A percentile compares a stretch with the other conserved stretches of the same genome.
Conservation (phyloP, 2,888 invertebrate genomes). For the Sylvicola fuscatus region DNA sequence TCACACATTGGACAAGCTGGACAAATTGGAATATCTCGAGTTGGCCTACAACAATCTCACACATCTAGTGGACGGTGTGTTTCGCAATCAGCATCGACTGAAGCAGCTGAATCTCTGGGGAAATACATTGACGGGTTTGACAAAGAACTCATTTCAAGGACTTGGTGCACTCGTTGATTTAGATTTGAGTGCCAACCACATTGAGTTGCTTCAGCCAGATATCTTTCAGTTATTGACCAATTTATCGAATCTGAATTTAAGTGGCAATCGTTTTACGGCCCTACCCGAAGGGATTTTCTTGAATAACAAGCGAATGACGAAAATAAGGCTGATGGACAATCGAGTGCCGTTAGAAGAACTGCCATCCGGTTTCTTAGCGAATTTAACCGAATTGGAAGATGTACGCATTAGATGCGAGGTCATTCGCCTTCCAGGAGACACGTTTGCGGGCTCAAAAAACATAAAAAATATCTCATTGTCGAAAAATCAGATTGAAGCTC, state of each 20-base stretch:
- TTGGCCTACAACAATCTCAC: constrained; percentile 44
- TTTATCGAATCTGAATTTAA: constrained; percentile 40
- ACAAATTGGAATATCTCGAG: constrained; percentile 37
- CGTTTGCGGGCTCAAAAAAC: constrained; percentile 36
- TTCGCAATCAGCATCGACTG: constrained; percentile 37
- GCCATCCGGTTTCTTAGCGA: constrained; percentile 36
- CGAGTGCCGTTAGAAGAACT: constrained; percentile 33
- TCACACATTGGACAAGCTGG: constrained; percentile 32
- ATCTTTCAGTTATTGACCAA: constrained; percentile 39
- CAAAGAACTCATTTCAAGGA: constrained; percentile 38
- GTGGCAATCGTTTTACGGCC: constrained; percentile 41
- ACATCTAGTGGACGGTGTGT: constrained; percentile 35
- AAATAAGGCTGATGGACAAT: constrained; percentile 34
- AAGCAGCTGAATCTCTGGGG: constrained; percentile 43
- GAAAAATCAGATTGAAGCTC: constrained; percentile 30
- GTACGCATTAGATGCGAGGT: constrained; percentile 38
- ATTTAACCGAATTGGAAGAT: constrained; percentile 32
- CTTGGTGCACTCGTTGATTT: constrained; percentile 39
- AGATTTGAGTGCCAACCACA: constrained; percentile 44
- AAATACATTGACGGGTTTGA: constrained; percentile 42
- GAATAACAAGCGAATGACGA: constrained; percentile 30
- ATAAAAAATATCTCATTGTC: constrained; percentile 39
- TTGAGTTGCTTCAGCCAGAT: constrained; percentile 36
- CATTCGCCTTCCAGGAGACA: constrained; percentile 33
- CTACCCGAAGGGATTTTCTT: constrained; percentile 37